A percentile compares a stretch with the other conserved stretches of the same genome.
phyloP scores from a whole-genome alignment of 1,140 invertebrate genomes.

The Thrips palmi region DNA sequence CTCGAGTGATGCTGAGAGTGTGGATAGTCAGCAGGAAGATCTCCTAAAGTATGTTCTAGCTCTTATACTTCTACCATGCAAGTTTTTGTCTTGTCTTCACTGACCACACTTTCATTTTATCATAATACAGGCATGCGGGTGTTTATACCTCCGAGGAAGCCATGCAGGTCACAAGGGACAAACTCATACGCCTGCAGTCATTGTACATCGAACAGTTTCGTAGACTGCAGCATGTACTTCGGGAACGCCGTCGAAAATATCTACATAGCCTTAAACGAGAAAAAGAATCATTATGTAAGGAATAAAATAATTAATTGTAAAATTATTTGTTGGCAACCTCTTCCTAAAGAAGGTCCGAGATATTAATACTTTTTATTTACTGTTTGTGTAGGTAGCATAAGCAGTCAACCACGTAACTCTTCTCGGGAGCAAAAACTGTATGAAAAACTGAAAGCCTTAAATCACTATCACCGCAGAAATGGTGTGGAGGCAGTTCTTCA shows the following conservation, averaged over 20 bases:
- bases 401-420: constrained; percentile 43
- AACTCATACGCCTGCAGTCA: constrained; percentile 56
- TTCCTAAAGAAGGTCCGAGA: not conserved
- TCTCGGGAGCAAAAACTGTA: constrained; percentile 54
- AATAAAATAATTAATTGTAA: not conserved
- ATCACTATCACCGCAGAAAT: constrained; percentile 54
- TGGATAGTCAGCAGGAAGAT: constrained; percentile 60
- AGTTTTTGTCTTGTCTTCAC: not conserved
- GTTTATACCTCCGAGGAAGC: constrained; percentile 77
- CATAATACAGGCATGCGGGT: constrained; percentile 55
- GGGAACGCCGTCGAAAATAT: constrained; percentile 54
- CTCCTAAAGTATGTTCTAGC: constrained; percentile 41
- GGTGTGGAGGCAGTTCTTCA: constrained; percentile 66
- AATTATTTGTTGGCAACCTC: not conserved
- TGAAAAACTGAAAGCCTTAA: constrained; percentile 59
- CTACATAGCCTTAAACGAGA: constrained; percentile 51
- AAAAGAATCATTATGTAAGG: constrained; percentile 61
- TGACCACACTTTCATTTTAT: constrained; percentile 19
- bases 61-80: constrained; percentile 4
- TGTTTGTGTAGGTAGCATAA: constrained; percentile 42
- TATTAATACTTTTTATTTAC: constrained; percentile 10
- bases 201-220: constrained; percentile 71
- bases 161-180: constrained; percentile 52
- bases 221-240: constrained; percentile 48
- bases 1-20: constrained; percentile 32